Evolutionary conservation across 1,140 invertebrate species (phyloP).

Genomic region (Brachionus angularis): DNA sequence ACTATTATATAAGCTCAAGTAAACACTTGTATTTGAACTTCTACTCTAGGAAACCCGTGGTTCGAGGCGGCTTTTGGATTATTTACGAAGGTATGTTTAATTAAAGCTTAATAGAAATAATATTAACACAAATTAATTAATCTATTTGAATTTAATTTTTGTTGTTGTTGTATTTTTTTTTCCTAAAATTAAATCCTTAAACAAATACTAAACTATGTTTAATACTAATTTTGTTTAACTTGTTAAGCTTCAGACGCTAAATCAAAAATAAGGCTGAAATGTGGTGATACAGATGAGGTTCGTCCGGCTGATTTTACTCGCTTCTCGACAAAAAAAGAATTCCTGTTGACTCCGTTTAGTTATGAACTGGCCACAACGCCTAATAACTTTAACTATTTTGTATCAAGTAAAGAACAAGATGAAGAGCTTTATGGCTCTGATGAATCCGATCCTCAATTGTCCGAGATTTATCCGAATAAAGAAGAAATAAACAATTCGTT

Average conservation of each 20-base stretch:
- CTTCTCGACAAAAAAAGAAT: constrained; percentile 25
- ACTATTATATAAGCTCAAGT: constrained; percentile 37
- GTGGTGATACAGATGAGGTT: constrained; percentile 41
- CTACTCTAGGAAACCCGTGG: not conserved
- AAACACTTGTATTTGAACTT: constrained; percentile 35
- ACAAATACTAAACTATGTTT: too few species aligned
- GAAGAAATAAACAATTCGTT: too few species aligned
- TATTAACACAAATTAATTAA: too few species aligned
- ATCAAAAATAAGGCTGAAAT: constrained; percentile 29
- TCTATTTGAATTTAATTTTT: too few species aligned
- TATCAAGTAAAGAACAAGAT: not conserved
- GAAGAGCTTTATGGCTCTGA: too few species aligned
- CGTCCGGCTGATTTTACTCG: constrained; percentile 1
- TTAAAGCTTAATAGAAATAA: too few species aligned
- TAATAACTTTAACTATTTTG: not conserved
- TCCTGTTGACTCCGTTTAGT: constrained; percentile 19
- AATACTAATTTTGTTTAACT: too few species aligned
- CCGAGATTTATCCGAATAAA: too few species aligned
- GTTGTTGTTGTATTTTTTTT: too few species aligned
- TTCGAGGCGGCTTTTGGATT: constrained; percentile 42
- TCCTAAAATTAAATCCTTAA: too few species aligned
- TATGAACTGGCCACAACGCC: constrained; percentile 4
- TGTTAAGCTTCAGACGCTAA: constrained; percentile 8
- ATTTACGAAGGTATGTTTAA: constrained; percentile 16
- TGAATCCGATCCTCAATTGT: too few species aligned